A percentile compares a stretch with the other conserved stretches of the same genome.
Conservation (phyloP, 2,113 vertebrate genomes). For the Ophthalmolycus amberensis region DNA sequence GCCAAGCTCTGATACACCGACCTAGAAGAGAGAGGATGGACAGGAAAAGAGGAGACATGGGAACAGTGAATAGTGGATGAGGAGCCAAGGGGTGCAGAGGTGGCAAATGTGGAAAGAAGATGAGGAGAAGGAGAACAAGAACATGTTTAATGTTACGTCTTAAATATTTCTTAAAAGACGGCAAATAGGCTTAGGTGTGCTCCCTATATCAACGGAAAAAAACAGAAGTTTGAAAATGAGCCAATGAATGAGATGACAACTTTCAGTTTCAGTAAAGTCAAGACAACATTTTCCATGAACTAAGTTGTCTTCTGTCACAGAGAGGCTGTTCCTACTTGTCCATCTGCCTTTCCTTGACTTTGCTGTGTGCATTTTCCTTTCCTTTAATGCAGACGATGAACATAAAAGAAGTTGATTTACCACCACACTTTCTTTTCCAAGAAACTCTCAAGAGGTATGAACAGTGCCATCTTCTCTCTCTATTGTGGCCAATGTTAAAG, state of each 20-base stretch:
- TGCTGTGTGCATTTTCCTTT: conserved; percentile 21
- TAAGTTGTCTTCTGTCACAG: conserved; percentile 3
- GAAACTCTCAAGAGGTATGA: conserved; percentile 31
- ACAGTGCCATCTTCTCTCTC: conserved; percentile 44
- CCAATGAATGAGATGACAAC: neutral
- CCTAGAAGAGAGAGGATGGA: conserved; percentile 41
- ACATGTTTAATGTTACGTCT: neutral
- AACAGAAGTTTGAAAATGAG: neutral
- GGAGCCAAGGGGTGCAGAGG: neutral
- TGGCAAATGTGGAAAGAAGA: neutral
- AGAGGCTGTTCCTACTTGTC: conserved; percentile 6
- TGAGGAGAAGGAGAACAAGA: neutral
- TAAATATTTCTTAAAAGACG: neutral
- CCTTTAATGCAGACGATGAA: conserved; percentile 29
- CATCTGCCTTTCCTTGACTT: conserved; percentile 17
- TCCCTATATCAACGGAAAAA: neutral
- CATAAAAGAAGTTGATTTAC: conserved; percentile 35
- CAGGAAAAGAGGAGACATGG: neutral
- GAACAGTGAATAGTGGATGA: neutral
- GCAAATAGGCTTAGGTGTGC: neutral
- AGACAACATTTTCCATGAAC: neutral
- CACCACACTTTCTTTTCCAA: conserved; percentile 41
- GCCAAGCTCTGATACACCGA: conserved; percentile 88
- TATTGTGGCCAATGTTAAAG: conserved; percentile 34
- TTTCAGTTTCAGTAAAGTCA: neutral